A percentile compares a stretch with the other conserved stretches of the same genome.
Evolutionary conservation across 2,888 invertebrate genomes (phyloP).

Genomic region (Noctua fimbriata): DNA sequence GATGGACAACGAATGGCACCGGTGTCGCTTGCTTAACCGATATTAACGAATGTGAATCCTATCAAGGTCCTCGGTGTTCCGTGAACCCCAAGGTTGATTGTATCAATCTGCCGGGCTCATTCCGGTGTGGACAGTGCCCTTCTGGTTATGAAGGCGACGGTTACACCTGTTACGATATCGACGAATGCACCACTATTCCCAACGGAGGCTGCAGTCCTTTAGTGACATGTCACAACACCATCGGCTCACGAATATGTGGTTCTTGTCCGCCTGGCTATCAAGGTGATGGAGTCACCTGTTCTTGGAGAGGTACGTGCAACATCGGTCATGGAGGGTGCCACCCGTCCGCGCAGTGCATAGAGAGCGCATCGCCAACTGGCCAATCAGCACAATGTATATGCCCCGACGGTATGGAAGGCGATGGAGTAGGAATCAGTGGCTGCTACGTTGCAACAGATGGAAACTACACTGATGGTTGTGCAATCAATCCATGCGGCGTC

Average conservation of each 20-base stretch:
- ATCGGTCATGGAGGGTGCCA: slow-evolving; percentile 96
- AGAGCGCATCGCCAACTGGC: slow-evolving; percentile 90
- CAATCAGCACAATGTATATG: slow-evolving; percentile 94
- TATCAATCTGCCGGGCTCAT: slow-evolving; percentile 97
- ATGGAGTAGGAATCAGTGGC: slow-evolving; percentile 94
- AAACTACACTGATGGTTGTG: slow-evolving; percentile 84
- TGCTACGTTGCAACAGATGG: slow-evolving; percentile 88
- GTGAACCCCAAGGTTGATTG: slow-evolving; percentile 95
- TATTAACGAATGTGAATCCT: slow-evolving; percentile 95
- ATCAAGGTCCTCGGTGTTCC: slow-evolving; percentile 93
- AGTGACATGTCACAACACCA: slow-evolving; percentile 96
- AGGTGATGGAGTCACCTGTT: slow-evolving; percentile 95
- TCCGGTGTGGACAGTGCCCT: slow-evolving; percentile 97
- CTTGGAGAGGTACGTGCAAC: slow-evolving; percentile 92
- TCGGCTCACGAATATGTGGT: slow-evolving; percentile 96
- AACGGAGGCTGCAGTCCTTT: slow-evolving; percentile 97
- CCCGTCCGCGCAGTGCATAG: slow-evolving; percentile 94
- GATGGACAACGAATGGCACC: slow-evolving; percentile 94
- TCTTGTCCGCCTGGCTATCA: slow-evolving; percentile 96
- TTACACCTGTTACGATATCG: slow-evolving; percentile 95
- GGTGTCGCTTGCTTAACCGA: slow-evolving; percentile 95
- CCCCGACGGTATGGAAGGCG: slow-evolving; percentile 94
- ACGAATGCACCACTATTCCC: slow-evolving; percentile 96
- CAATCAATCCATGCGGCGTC: slow-evolving; percentile 88
- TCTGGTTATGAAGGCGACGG: slow-evolving; percentile 96